phyloP scores from a whole-genome alignment of 2,797 vertebrate species.

The Thamnophis elegans region DNA sequence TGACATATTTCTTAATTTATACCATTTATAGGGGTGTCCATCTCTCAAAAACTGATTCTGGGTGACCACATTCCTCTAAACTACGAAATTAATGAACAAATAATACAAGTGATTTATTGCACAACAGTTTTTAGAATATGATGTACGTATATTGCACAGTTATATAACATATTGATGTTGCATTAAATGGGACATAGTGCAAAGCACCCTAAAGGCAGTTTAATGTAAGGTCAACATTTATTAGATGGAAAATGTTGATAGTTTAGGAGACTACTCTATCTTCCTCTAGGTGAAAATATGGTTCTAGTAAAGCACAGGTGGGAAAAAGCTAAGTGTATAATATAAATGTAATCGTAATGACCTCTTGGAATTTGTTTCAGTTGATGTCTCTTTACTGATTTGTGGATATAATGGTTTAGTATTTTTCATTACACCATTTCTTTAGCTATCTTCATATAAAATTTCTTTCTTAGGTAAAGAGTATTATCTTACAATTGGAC shows the following conservation, averaged over 20 bases:
- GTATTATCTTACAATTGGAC: not conserved
- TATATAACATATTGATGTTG: conserved; percentile 46
- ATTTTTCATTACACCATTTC: not conserved
- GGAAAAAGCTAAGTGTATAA: not conserved
- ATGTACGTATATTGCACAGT: conserved; percentile 47
- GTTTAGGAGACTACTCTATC: conserved; percentile 50
- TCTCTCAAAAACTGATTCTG: not conserved
- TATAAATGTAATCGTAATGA: not conserved
- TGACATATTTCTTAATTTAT: not conserved
- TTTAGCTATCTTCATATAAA: not conserved
- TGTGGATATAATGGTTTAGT: not conserved
- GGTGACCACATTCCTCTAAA: not conserved
- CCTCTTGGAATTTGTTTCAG: not conserved
- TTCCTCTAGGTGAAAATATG: not conserved
- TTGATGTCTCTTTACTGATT: not conserved
- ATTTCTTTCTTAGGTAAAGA: not conserved
- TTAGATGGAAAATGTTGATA: conserved; percentile 43
- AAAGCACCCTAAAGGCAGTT: conserved; percentile 41
- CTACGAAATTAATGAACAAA: not conserved
- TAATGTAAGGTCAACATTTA: conserved; percentile 46
- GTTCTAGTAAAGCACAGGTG: not conserved
- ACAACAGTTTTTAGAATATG: conserved; percentile 33
- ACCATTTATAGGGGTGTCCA: not conserved
- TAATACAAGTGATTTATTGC: conserved; percentile 45
- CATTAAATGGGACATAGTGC: conserved; percentile 54